These are phyloP conservation scores for Hippocampus abdominalis DNA, from an alignment of 2,113 vertebrate species.

Conservation along the genomic window DNA sequence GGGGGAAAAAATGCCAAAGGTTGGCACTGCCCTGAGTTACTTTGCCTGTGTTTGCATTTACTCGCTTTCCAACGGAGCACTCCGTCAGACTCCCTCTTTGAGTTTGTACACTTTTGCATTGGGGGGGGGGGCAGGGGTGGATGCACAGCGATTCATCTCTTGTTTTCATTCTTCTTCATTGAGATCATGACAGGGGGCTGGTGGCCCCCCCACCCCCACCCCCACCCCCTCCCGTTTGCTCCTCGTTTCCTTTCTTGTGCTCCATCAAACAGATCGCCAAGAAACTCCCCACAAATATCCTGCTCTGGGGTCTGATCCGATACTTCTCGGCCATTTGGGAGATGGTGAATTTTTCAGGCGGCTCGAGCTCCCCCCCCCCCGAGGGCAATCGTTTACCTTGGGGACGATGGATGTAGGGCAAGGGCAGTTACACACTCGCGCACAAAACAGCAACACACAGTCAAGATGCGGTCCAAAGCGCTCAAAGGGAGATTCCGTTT, in stretches of 20 bases:
- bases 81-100: slow-evolving; percentile 36
- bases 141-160: slow-evolving; percentile 1
- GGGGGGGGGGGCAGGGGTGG: not conserved
- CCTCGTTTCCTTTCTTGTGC: slow-evolving; percentile 33
- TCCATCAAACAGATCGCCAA: slow-evolving; percentile 41
- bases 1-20: slow-evolving; percentile 16
- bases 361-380: slow-evolving; percentile 51
- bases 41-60: slow-evolving; percentile 43
- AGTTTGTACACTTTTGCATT: slow-evolving; percentile 13
- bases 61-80: slow-evolving; percentile 27
- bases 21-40: slow-evolving; percentile 37
- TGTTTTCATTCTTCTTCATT: slow-evolving; percentile 25
- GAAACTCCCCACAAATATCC: slow-evolving; percentile 54
- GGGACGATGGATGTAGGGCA: slow-evolving; percentile 54
- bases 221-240: slow-evolving; percentile 6
- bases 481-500: not conserved
- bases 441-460: not conserved
- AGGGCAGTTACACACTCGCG: slow-evolving; percentile 12
- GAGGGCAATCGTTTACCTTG: slow-evolving; percentile 51
- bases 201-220: slow-evolving; percentile 14
- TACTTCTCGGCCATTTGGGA: slow-evolving; percentile 37
- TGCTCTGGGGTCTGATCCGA: slow-evolving; percentile 43
- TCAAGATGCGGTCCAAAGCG: slow-evolving; percentile 3
- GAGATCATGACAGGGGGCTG: slow-evolving; percentile 60
- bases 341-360: slow-evolving; percentile 55